A percentile compares a stretch with the other conserved stretches of the same genome.
Evolutionary conservation across 2,797 vertebrate species (phyloP).

Genomic region (Aplochiton taeniatus): DNA sequence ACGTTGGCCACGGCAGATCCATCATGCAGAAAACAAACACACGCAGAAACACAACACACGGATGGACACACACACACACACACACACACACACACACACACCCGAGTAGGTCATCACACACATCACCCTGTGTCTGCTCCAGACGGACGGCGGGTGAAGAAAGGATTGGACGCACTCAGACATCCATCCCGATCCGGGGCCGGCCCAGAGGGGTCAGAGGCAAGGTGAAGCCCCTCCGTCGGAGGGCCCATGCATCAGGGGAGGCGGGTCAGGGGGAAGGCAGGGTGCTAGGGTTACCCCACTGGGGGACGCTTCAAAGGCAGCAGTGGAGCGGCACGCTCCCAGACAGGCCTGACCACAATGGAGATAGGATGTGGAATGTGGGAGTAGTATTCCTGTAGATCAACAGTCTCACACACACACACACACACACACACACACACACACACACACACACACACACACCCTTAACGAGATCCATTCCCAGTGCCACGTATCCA

Average conservation of each 20-base stretch:
- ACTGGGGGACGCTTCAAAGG: slow-evolving; percentile 39
- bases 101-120: slow-evolving; percentile 52
- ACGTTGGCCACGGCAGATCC: slow-evolving; percentile 58
- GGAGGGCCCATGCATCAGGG: slow-evolving; percentile 27
- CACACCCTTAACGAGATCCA: slow-evolving; percentile 10
- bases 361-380: slow-evolving; percentile 30
- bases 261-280: slow-evolving; percentile 40
- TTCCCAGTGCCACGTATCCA: not conserved
- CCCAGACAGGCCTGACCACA: slow-evolving; percentile 34
- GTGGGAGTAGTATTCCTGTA: slow-evolving; percentile 14
- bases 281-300: slow-evolving; percentile 50
- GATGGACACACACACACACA: slow-evolving; percentile 20
- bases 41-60: slow-evolving; percentile 15
- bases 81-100: slow-evolving; percentile 29
- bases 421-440: slow-evolving; percentile 24
- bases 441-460: slow-evolving; percentile 20
- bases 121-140: slow-evolving; percentile 60
- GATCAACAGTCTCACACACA: slow-evolving; percentile 5
- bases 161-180: slow-evolving; percentile 65
- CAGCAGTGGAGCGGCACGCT: slow-evolving; percentile 21
- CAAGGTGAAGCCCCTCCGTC: slow-evolving; percentile 44
- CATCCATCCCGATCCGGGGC: slow-evolving; percentile 36
- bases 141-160: slow-evolving; percentile 63
- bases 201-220: slow-evolving; percentile 34
- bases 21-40: slow-evolving; percentile 40